These are phyloP conservation scores for Phocides pigmalion DNA, from an alignment of 1,140 invertebrate genomes.

Conservation along the genomic window DNA sequence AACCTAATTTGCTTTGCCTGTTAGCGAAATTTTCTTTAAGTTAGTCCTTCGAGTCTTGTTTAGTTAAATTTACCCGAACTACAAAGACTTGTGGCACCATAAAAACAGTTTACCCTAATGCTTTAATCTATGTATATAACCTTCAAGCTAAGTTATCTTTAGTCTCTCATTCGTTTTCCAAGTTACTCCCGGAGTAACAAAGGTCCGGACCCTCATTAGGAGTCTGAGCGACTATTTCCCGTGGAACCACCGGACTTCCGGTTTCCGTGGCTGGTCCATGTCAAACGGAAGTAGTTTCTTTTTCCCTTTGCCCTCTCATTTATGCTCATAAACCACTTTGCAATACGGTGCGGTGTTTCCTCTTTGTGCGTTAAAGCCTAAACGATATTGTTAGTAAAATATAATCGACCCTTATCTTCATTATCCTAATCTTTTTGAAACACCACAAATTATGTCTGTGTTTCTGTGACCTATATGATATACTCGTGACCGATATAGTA, in stretches of 20 bases:
- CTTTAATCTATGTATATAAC: neutral
- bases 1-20: too few species aligned
- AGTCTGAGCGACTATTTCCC: slow-evolving; percentile 50
- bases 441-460: too few species aligned
- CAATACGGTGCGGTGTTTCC: neutral
- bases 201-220: slow-evolving; percentile 48
- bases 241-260: slow-evolving; percentile 44
- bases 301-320: slow-evolving; percentile 32
- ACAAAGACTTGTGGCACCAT: neutral
- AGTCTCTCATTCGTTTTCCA: neutral
- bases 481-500: too few species aligned
- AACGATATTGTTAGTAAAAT: too few species aligned
- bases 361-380: too few species aligned
- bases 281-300: slow-evolving; percentile 45
- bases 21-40: too few species aligned
- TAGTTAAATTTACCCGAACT: too few species aligned
- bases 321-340: slow-evolving; percentile 9
- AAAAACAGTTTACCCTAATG: neutral
- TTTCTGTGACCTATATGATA: too few species aligned
- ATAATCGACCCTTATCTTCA: too few species aligned
- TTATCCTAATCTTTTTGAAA: too few species aligned
- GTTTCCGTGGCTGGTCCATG: slow-evolving; percentile 41
- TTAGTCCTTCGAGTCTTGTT: too few species aligned
- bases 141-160: neutral
- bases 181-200: too few species aligned